Evolutionary conservation across 2,113 vertebrate species (phyloP), one percentile per base, ranked within the genome.

Genomic region (Marmota monax): DNA sequence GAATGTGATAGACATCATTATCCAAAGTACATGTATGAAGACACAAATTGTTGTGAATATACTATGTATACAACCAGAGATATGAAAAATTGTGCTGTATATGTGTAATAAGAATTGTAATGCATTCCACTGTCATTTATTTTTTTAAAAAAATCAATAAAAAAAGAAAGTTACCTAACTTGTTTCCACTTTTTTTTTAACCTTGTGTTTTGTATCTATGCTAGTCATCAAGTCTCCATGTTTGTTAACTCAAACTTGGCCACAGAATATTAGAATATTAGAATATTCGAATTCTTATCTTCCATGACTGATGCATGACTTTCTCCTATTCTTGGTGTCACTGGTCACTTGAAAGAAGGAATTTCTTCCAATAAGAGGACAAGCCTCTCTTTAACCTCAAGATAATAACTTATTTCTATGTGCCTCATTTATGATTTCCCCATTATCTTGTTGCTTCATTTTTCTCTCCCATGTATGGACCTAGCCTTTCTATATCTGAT

Each of bases 361-460:
- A 11, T 0, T 1, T 18, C 45, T 65, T 23, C 42, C 61, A 90
- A 37, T 92, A 76, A 45, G 82, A 80, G 53, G 23, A 9, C 9
- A 82, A 65, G 7, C 56, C 27, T 88, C 27, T 51, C 22, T 76
- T 53, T 69, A 16, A 78, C 58, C 39, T 85, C n/a, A 70, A 18
- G 16, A 27, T 5, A 73, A 23, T 20, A 11, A 23, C 11, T 84
- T 70, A 27, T 42, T 51, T 88, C 32, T 82, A 13, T 51, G 18
- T 34, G 79, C n/a, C 53, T 90, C 61, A 4, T 86, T 86, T 37
- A 56, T 95, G 1, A 0, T 29, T 61, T 39, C 32, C 45, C 88
- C 32, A n/a, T 51, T 61, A 79, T 92, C 27, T 88, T 65, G 95
- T 74, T 5, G 42, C 27, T 65, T 79, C 72, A 14, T 84, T 92